Conservation (phyloP, 35 echinoderm and acorn worm genomes). For the Chiridota heheva region DNA sequence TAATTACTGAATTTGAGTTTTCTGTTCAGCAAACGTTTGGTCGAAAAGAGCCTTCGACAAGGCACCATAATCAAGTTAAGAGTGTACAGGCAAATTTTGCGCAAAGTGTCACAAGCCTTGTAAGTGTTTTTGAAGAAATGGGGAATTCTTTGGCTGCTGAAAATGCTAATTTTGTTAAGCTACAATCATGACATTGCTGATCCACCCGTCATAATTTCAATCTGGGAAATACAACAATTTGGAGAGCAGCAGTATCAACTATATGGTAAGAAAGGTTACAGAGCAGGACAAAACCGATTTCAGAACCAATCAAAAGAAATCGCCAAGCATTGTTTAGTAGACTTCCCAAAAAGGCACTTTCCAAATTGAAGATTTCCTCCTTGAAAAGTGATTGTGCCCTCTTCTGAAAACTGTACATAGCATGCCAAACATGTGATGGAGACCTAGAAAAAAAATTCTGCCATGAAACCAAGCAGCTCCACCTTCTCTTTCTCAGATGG, state of each 20-base stretch:
- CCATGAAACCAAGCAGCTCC: constrained; percentile 4
- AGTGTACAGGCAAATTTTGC: too few relatives aligned
- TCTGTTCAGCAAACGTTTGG: neutral
- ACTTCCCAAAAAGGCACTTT: too few relatives aligned
- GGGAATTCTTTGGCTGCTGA: constrained; percentile 38
- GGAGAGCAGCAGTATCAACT: constrained; percentile 19
- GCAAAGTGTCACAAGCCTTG: constrained; percentile 21
- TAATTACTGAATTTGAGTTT: constrained; percentile 56
- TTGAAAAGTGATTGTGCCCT: too few relatives aligned
- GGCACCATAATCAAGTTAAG: constrained; percentile 5
- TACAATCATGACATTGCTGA: too few relatives aligned
- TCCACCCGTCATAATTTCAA: too few relatives aligned
- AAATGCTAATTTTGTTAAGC: constrained; percentile 10
- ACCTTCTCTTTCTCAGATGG: too few relatives aligned
- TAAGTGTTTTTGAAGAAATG: neutral
- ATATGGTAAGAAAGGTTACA: too few relatives aligned
- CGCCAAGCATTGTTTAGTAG: too few relatives aligned
- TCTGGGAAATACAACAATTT: neutral
- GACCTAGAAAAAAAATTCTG: constrained; percentile 30
- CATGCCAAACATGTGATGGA: too few relatives aligned
- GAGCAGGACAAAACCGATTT: constrained; percentile 25
- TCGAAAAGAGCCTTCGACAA: too few relatives aligned
- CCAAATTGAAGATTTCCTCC: constrained; percentile 10
- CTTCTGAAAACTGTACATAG: constrained; percentile 42
- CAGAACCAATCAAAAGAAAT: constrained; percentile 20